Evolutionary conservation across 2,888 invertebrate genomes (phyloP).

Genomic region (Scrobipalpa atriplicella): DNA sequence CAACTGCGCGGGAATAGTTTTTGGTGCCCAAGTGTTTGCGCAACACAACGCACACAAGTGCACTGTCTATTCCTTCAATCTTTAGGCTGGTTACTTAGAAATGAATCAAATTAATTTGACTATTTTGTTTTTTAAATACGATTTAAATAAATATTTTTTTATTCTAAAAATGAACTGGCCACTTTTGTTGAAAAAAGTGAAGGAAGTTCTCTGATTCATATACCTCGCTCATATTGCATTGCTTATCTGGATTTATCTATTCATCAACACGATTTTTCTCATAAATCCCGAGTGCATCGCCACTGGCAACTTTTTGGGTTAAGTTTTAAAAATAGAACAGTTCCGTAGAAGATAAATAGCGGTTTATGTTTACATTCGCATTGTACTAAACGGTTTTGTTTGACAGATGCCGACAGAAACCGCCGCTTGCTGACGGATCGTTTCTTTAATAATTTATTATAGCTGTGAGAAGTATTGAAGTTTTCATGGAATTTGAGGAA

Average conservation of each 20-base stretch:
- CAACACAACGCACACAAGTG: no score
- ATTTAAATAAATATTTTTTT: no score
- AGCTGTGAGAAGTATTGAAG: slow-evolving; percentile 1
- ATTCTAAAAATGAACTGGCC: no score
- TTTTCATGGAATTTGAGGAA: neutral
- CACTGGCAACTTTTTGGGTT: slow-evolving; percentile 28
- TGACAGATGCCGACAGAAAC: slow-evolving; percentile 15
- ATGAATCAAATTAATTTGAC: no score
- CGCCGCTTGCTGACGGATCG: slow-evolving; percentile 10
- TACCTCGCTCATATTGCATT: no score
- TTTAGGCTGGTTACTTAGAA: no score
- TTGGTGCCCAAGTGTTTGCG: no score
- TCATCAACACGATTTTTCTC: slow-evolving; percentile 1
- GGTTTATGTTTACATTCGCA: slow-evolving; percentile 44
- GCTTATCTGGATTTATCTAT: slow-evolving; percentile 6
- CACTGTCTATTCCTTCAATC: no score
- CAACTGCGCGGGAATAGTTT: no score
- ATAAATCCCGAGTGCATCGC: slow-evolving; percentile 12
- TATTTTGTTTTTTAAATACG: no score
- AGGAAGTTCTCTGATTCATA: no score
- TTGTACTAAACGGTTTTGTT: slow-evolving; percentile 22
- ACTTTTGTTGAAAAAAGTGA: no score
- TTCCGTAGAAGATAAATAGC: slow-evolving; percentile 44
- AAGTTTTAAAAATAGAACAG: slow-evolving; percentile 36
- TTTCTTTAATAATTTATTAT: slow-evolving; percentile 11